Evolutionary conservation across 2,888 invertebrate genomes (phyloP).

Genomic region (Lacanobia wlatinum): DNA sequence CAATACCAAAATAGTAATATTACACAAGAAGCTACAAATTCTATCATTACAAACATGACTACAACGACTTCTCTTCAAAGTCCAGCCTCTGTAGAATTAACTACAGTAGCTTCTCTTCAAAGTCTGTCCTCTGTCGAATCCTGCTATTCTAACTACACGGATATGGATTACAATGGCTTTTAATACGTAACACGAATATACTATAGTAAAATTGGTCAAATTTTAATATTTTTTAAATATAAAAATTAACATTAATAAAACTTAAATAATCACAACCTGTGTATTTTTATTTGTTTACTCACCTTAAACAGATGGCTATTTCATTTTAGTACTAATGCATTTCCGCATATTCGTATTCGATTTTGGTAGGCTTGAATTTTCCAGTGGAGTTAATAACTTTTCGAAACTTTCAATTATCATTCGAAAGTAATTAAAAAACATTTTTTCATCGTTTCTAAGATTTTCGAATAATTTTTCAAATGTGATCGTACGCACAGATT

Average conservation of each 20-base stretch:
- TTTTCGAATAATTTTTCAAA: conserved; percentile 55
- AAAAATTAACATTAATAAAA: conserved; percentile 56
- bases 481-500: conserved; percentile 54
- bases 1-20: conserved; percentile 45
- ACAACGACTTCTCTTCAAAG: conserved; percentile 44
- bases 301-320: conserved; percentile 25
- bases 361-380: conserved; percentile 59
- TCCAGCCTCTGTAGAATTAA: conserved; percentile 47
- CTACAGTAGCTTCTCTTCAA: conserved; percentile 56
- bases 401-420: too few relatives aligned
- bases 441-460: conserved; percentile 49
- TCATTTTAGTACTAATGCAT: conserved; percentile 57
- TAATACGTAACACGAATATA: conserved; percentile 37
- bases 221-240: conserved; percentile 17
- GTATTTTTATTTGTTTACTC: conserved; percentile 62
- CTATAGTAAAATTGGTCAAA: too few relatives aligned
- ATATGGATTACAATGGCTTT: conserved; percentile 49
- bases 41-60: conserved; percentile 50
- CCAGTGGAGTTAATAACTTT: too few relatives aligned
- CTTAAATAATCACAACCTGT: conserved; percentile 49
- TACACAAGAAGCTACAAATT: conserved; percentile 17
- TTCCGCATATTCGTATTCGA: conserved; percentile 61
- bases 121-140: conserved; percentile 61
- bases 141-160: conserved; percentile 57
- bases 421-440: too few relatives aligned